These are phyloP conservation scores for Squalus acanthias DNA, from an alignment of 2,797 vertebrate genomes.

Conservation along the genomic window DNA sequence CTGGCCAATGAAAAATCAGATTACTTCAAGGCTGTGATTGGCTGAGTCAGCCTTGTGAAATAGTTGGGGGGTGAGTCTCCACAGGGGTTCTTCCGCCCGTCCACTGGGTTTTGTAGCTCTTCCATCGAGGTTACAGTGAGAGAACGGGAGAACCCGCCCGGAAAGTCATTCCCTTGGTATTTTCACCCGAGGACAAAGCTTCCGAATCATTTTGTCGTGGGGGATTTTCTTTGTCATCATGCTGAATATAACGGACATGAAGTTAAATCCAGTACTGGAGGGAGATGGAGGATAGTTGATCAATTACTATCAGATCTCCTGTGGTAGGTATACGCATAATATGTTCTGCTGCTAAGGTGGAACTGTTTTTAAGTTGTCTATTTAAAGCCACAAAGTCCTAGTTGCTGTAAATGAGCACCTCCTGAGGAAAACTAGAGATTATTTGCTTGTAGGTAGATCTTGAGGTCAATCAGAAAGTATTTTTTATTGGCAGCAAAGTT, in stretches of 20 bases:
- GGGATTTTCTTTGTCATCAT: not conserved
- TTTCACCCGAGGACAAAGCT: not conserved
- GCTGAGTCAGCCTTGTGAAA: not conserved
- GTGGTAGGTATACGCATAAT: not conserved
- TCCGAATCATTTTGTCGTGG: not conserved
- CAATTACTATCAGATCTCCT: not conserved
- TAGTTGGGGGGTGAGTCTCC: not conserved
- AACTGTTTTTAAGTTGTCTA: not conserved
- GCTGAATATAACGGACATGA: not conserved
- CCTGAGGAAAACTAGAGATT: not conserved
- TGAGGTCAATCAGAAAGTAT: not conserved
- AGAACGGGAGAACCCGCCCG: not conserved
- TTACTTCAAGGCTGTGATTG: not conserved
- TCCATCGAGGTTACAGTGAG: not conserved
- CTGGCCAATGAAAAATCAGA: not conserved
- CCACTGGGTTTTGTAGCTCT: not conserved
- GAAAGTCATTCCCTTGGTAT: not conserved
- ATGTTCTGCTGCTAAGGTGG: not conserved
- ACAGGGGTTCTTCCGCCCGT: not conserved
- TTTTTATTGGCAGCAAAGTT: not conserved
- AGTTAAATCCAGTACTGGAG: not conserved
- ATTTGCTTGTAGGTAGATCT: not conserved
- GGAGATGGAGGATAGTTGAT: not conserved
- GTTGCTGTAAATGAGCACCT: not conserved
- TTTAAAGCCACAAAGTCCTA: not conserved